Conservation (phyloP, 2,113 vertebrate genomes). For the Cervus canadensis region DNA sequence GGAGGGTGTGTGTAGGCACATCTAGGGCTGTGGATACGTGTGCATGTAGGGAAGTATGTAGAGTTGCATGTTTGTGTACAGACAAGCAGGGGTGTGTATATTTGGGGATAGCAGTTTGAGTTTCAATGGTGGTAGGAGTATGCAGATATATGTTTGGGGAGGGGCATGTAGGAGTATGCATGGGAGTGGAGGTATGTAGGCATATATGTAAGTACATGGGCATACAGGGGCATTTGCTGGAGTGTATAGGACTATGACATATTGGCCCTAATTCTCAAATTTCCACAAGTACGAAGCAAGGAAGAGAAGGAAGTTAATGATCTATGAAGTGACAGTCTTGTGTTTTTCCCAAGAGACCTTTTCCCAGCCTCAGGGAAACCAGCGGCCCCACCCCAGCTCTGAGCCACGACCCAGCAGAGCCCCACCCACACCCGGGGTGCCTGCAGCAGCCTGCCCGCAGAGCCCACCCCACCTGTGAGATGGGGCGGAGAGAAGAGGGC, state of each 20-base stretch:
- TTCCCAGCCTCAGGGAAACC: not conserved
- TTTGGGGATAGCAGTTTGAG: not conserved
- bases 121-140: not conserved
- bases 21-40: not conserved
- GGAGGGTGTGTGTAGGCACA: not conserved
- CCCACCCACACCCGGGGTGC: not conserved
- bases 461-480: not conserved
- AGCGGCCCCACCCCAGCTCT: not conserved
- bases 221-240: too few relatives aligned
- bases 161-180: not conserved
- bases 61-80: not conserved
- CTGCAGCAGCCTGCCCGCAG: not conserved
- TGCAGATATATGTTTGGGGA: too few relatives aligned
- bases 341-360: not conserved
- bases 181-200: not conserved
- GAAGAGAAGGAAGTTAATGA: not conserved
- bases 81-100: not conserved
- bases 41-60: not conserved
- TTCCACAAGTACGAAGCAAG: not conserved
- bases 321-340: not conserved
- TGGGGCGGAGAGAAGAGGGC: not conserved
- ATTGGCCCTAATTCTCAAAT: not conserved
- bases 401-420: not conserved
- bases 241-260: not conserved
- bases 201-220: too few relatives aligned